These are phyloP conservation scores for Baccha elongata DNA, from an alignment of 2,888 invertebrate genomes.

Conservation along the genomic window DNA sequence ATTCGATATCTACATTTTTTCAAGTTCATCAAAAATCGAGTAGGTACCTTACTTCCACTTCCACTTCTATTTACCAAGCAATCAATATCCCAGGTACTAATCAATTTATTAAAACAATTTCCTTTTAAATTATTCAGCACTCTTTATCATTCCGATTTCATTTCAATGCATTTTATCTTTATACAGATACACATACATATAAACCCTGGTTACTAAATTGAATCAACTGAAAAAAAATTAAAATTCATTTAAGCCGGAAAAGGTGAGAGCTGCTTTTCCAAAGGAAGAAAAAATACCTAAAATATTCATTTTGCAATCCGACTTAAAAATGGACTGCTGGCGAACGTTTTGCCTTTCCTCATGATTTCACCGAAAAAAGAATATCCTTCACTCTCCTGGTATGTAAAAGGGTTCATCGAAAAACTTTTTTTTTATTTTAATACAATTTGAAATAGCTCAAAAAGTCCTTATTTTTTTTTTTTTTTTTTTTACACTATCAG, in stretches of 20 bases:
- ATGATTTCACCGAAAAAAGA: conserved; percentile 23
- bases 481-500: too few relatives aligned
- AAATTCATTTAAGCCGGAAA: conserved; percentile 36
- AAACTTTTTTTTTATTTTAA: neutral
- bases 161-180: neutral
- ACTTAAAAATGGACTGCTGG: conserved; percentile 35
- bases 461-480: neutral
- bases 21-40: too few relatives aligned
- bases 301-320: conserved; percentile 59
- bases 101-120: too few relatives aligned
- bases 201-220: neutral
- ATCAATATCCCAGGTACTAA: neutral
- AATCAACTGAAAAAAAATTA: conserved; percentile 56
- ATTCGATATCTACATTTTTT: too few relatives aligned
- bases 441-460: conserved; percentile 8
- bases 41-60: too few relatives aligned
- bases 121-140: too few relatives aligned
- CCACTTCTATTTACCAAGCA: too few relatives aligned
- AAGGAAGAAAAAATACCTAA: conserved; percentile 23
- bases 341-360: conserved; percentile 25
- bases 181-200: neutral
- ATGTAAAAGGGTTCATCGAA: neutral
- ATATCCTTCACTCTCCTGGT: neutral
- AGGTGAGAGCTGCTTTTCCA: neutral
- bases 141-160: neutral